A percentile compares a stretch with the other conserved stretches of the same genome.
Conservation (phyloP, 1,140 invertebrate species). For the Teleogryllus occipitalis region DNA sequence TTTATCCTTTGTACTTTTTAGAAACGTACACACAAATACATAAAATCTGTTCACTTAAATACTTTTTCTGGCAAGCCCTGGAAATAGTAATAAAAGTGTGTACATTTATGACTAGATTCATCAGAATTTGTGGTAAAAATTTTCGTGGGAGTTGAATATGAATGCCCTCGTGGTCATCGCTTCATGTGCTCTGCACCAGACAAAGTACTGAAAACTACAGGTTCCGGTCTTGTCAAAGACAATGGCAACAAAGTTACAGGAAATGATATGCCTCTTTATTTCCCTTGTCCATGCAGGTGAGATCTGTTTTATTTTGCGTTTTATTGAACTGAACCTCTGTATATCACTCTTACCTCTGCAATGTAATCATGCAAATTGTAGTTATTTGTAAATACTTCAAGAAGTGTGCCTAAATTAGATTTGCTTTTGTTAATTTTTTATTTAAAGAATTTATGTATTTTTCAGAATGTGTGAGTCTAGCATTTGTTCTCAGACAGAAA, state of each 20-base stretch:
- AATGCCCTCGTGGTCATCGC: constrained; percentile 88
- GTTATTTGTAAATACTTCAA: no score
- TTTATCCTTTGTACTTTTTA: not conserved
- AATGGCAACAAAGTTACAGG: constrained; percentile 74
- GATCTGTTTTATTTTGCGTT: constrained; percentile 13
- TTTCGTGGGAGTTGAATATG: constrained; percentile 94
- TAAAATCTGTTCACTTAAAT: not conserved
- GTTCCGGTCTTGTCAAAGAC: constrained; percentile 69
- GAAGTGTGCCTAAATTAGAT: no score
- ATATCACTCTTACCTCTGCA: no score
- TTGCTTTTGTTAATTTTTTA: no score
- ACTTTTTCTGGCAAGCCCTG: not conserved
- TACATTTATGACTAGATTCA: not conserved
- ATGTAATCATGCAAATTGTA: no score
- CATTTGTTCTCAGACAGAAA: no score
- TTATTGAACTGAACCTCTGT: no score
- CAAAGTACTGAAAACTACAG: constrained; percentile 69
- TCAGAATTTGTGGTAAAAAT: constrained; percentile 77
- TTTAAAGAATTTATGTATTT: no score
- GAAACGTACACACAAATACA: not conserved
- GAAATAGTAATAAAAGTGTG: no score
- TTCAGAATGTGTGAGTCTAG: no score
- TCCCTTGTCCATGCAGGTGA: constrained; percentile 78
- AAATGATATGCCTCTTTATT: constrained; percentile 85
- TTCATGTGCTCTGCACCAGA: constrained; percentile 90